These are phyloP conservation scores for Philotrypesis tridentata DNA, from an alignment of 1,140 invertebrate species.

Conservation along the genomic window DNA sequence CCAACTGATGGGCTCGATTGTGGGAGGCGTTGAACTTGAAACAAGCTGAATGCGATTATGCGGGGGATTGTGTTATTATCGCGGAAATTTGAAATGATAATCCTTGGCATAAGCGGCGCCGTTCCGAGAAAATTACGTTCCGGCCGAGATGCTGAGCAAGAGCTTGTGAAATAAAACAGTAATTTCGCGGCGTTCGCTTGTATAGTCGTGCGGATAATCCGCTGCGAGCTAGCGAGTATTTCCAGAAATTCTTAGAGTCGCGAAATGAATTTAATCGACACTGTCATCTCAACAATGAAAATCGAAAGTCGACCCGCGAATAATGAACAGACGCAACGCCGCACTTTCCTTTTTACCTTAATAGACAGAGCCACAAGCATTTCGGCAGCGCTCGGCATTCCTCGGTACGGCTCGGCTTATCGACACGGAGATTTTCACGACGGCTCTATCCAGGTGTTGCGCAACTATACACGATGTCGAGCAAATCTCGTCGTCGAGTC, in stretches of 20 bases:
- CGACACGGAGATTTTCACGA: slow-evolving; percentile 21
- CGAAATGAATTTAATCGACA: too few species aligned
- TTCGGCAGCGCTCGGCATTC: slow-evolving; percentile 24
- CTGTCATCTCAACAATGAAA: background rate
- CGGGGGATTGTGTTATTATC: background rate
- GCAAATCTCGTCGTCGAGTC: background rate
- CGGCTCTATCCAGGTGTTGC: background rate
- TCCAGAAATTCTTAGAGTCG: background rate
- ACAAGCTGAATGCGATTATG: background rate
- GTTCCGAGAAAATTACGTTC: background rate
- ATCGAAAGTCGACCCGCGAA: background rate
- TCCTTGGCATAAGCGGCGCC: background rate
- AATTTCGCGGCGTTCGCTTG: background rate
- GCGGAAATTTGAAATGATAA: background rate
- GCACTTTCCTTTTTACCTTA: slow-evolving; percentile 20
- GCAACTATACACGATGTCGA: background rate
- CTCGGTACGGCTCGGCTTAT: slow-evolving; percentile 20
- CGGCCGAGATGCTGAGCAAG: background rate
- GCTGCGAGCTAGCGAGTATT: background rate
- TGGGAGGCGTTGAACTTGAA: background rate
- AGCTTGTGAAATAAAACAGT: background rate
- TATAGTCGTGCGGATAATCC: background rate
- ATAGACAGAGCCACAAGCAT: background rate
- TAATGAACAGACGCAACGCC: too few species aligned
- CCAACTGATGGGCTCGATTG: background rate